Evolutionary conservation across 2,888 invertebrate species (phyloP).

Genomic region (Rhodophaea formosa): DNA sequence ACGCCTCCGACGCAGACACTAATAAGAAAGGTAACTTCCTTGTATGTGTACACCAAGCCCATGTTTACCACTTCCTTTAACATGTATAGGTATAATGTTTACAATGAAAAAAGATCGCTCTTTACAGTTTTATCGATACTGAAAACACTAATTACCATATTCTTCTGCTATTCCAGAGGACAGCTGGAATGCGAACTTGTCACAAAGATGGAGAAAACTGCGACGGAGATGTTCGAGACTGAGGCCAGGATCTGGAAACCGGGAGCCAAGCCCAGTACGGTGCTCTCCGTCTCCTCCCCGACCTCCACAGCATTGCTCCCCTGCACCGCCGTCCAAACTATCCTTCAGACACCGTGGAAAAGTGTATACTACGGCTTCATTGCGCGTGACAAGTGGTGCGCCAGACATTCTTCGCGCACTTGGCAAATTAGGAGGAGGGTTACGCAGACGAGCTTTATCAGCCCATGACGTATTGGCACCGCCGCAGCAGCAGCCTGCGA

Average conservation of each 20-base stretch:
- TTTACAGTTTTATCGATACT: no score
- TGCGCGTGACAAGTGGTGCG: conserved; percentile 79
- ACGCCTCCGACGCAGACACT: conserved; percentile 82
- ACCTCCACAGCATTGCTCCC: conserved; percentile 72
- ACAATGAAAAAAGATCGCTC: no score
- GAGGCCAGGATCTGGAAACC: conserved; percentile 82
- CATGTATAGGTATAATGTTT: conserved; percentile 8
- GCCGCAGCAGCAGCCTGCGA: conserved; percentile 79
- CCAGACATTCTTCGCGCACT: conserved; percentile 85
- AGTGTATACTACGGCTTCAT: conserved; percentile 74
- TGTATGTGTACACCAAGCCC: background rate
- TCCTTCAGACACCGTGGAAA: conserved; percentile 76
- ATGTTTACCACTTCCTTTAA: conserved; percentile 2
- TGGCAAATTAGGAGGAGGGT: conserved; percentile 85
- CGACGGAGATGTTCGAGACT: conserved; percentile 86
- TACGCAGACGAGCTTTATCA: conserved; percentile 84
- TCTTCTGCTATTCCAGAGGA: conserved; percentile 79
- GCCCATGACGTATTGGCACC: conserved; percentile 85
- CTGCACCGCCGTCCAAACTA: conserved; percentile 71
- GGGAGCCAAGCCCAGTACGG: conserved; percentile 78
- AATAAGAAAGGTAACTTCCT: conserved; percentile 76
- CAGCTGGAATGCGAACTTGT: conserved; percentile 87
- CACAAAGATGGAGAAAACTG: conserved; percentile 87
- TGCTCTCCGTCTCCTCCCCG: conserved; percentile 80
- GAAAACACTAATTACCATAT: background rate